Evolutionary conservation across 2,888 invertebrate genomes (phyloP).

Genomic region (Diarsia brunnea): DNA sequence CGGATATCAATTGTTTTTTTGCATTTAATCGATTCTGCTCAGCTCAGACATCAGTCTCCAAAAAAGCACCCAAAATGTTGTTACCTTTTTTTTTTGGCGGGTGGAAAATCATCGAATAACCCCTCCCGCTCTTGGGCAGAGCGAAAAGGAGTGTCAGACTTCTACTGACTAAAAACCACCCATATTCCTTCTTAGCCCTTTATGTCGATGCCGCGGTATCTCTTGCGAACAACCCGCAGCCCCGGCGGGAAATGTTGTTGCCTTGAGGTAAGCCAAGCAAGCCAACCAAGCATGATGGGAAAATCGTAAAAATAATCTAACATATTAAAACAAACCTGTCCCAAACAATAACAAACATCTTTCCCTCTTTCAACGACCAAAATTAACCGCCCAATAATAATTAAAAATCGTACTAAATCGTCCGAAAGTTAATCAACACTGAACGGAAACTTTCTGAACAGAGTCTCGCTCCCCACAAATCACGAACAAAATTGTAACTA

Average conservation of each 20-base stretch:
- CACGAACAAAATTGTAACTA: conserved; percentile 65
- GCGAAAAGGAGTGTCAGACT: too few species aligned
- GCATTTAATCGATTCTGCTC: background rate
- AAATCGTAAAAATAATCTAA: background rate
- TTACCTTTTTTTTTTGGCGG: too few species aligned
- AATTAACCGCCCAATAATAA: conserved; percentile 54
- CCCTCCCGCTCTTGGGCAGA: too few species aligned
- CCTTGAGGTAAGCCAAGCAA: too few species aligned
- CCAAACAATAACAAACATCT: conserved; percentile 33
- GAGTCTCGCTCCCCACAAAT: conserved; percentile 68
- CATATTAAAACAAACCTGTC: conserved; percentile 23
- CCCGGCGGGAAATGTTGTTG: too few species aligned
- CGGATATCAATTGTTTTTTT: background rate
- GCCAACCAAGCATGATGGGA: background rate
- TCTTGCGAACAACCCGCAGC: too few species aligned
- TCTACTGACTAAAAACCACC: too few species aligned
- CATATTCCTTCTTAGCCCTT: too few species aligned
- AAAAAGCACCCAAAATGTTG: background rate
- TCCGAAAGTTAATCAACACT: conserved; percentile 63
- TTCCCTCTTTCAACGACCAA: conserved; percentile 4
- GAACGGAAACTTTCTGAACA: conserved; percentile 62
- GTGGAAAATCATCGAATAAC: too few species aligned
- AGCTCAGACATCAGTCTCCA: too few species aligned
- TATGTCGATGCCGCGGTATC: too few species aligned
- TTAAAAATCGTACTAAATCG: conserved; percentile 56